Evolutionary conservation across 2,113 vertebrate species (phyloP).

Genomic region (Oreochromis spilurus): DNA sequence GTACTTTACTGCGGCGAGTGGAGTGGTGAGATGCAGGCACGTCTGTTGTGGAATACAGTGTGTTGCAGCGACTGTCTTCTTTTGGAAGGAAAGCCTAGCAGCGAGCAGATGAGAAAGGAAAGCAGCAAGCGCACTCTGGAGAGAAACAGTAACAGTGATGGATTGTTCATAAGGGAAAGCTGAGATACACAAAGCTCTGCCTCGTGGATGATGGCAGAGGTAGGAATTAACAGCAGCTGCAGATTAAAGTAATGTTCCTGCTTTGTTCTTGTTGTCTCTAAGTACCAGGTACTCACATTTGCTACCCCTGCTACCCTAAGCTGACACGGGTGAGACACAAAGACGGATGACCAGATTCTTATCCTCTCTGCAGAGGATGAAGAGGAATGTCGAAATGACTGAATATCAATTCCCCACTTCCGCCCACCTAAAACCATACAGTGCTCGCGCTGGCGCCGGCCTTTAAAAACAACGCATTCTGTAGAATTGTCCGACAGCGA

Average conservation of each 20-base stretch:
- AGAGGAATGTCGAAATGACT: constrained; percentile 63
- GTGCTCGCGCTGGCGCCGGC: not conserved
- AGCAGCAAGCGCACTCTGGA: constrained; percentile 34
- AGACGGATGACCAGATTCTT: constrained; percentile 67
- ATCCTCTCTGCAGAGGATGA: constrained; percentile 60
- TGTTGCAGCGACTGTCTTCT: constrained; percentile 10
- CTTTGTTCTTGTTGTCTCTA: constrained; percentile 62
- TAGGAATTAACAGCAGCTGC: constrained; percentile 51
- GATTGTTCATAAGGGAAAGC: constrained; percentile 62
- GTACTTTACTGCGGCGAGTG: not conserved
- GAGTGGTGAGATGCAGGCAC: not conserved
- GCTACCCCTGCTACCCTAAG: constrained; percentile 17
- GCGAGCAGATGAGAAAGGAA: constrained; percentile 14
- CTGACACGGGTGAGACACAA: constrained; percentile 54
- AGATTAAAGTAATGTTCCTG: constrained; percentile 65
- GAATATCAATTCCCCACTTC: constrained; percentile 65
- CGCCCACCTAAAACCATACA: constrained; percentile 57
- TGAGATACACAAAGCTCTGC: constrained; percentile 58
- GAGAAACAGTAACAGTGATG: constrained; percentile 67
- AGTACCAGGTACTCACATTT: constrained; percentile 48
- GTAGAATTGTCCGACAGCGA: constrained; percentile 27
- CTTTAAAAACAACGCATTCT: constrained; percentile 27
- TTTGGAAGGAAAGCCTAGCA: constrained; percentile 34
- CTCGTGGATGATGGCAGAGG: constrained; percentile 46
- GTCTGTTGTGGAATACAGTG: constrained; percentile 20